Evolutionary conservation across 2,113 vertebrate species (phyloP), one percentile per base, ranked within the genome.

Genomic region (Hyperoodon ampullatus): DNA sequence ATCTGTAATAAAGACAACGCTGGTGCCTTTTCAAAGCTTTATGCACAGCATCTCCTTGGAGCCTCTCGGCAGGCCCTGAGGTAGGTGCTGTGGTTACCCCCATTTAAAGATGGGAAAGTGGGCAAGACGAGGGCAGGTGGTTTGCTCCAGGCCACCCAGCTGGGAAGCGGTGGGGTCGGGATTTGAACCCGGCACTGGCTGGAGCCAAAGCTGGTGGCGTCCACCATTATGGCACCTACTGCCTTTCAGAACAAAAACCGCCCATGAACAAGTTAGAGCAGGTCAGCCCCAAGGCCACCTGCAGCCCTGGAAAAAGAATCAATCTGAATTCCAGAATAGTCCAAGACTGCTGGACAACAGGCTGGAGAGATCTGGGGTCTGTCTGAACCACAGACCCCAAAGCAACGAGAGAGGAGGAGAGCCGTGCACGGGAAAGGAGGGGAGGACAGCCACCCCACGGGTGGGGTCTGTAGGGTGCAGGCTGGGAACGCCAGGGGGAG

Each of bases 21-120:
- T 28, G 19, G 63, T 30, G 18, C 3, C 2, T 44, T 42, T 71
- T 9, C 50, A n/a, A 9, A 30, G 23, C 18, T 83, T 33, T n/a
- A n/a, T 0, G 2, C 8, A 14, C 6, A 0, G 18, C 2, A 5
- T 13, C 66, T 9, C 13, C 39, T 28, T 12, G 8, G 44, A 70
- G 30, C 26, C 78, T 58, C 53, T 44, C 28, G 5, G 85, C 33
- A 39, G 61, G 19, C 44, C 10, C 5, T 2, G 9, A 18, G 12
- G 9, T 18, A 5, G 16, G 39, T 24, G 16, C 50, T 26, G 28
- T 6, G 5, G 13, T 18, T 15, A 23, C 28, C 47, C 58, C 23
- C 18, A 18, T 8, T 26, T 50, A 82, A 19, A 33, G 55, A 44
- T 0, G 81, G 68, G 35, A n/a, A 83, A 83, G 55, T 39, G 63